Evolutionary conservation across 2,888 invertebrate species (phyloP).

Genomic region (Acleris holmiana): DNA sequence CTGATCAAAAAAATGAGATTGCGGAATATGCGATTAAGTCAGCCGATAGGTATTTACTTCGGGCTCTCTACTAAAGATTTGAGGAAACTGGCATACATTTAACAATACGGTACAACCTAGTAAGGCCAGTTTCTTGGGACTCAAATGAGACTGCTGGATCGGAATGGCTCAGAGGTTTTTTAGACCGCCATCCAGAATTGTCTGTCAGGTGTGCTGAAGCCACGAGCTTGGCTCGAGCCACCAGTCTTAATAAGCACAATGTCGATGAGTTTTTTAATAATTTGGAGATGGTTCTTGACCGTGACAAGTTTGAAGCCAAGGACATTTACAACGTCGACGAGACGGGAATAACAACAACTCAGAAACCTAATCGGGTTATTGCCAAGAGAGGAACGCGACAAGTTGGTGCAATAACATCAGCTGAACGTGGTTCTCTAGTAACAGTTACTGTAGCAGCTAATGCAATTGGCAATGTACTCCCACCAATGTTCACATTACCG

Average conservation of each 20-base stretch:
- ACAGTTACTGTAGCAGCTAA: conserved; percentile 51
- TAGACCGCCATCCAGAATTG: conserved; percentile 35
- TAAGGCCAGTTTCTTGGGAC: neutral
- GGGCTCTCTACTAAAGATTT: conserved; percentile 25
- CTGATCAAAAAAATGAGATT: conserved; percentile 29
- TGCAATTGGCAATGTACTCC: conserved; percentile 40
- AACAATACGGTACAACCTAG: neutral
- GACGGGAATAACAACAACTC: conserved; percentile 45
- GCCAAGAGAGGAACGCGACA: conserved; percentile 43
- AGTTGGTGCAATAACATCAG: conserved; percentile 54
- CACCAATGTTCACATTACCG: conserved; percentile 46
- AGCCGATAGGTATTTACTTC: conserved; percentile 34
- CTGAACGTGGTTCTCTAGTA: conserved; percentile 53
- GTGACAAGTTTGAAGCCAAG: conserved; percentile 36
- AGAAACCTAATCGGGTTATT: conserved; percentile 43
- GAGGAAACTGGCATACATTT: conserved; percentile 3
- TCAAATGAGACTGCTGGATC: conserved; percentile 27
- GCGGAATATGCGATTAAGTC: conserved; percentile 25
- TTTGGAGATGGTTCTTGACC: conserved; percentile 34
- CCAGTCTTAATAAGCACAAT: conserved; percentile 45
- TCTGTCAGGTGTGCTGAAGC: conserved; percentile 49
- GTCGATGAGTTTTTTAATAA: conserved; percentile 43
- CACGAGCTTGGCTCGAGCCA: conserved; percentile 48
- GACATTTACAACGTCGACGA: conserved; percentile 43
- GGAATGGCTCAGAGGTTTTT: conserved; percentile 17